Conservation (phyloP, 2,888 invertebrate species). For the Cosmorhoe ocellata region DNA sequence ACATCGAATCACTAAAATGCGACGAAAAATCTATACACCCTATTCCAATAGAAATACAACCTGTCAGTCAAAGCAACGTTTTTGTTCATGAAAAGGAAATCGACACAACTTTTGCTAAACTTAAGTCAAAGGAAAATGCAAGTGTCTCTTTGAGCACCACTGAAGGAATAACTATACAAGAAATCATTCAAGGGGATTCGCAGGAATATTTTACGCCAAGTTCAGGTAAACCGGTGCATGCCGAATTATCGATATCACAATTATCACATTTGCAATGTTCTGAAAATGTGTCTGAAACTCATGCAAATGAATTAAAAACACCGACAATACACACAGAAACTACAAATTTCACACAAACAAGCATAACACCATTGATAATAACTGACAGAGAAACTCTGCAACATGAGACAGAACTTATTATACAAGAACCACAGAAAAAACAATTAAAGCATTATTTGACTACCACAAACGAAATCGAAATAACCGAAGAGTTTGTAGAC, state of each 20-base stretch:
- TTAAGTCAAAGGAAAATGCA: conserved; percentile 46
- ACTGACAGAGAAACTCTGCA: conserved; percentile 64
- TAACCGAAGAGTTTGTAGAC: conserved; percentile 58
- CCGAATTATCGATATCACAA: conserved; percentile 55
- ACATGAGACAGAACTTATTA: conserved; percentile 62
- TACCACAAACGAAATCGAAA: conserved; percentile 56
- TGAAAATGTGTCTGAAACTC: conserved; percentile 59
- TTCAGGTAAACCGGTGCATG: conserved; percentile 50
- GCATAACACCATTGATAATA: conserved; percentile 59
- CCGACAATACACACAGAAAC: conserved; percentile 46
- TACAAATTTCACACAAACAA: conserved; percentile 54
- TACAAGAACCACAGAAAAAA: conserved; percentile 53
- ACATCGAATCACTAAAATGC: conserved; percentile 31
- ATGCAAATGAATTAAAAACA: conserved; percentile 51
- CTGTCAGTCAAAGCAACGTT: conserved; percentile 53
- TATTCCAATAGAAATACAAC: conserved; percentile 47
- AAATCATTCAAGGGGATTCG: conserved; percentile 61
- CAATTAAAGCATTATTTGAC: conserved; percentile 54
- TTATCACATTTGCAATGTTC: conserved; percentile 65
- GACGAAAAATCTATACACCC: conserved; percentile 42
- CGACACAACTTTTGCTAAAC: conserved; percentile 43
- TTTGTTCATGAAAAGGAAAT: conserved; percentile 59
- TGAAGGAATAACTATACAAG: conserved; percentile 61
- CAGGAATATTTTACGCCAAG: conserved; percentile 45
- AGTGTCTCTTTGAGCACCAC: conserved; percentile 46